Base-by-base conservation (phyloP, 1,140 invertebrate species). In the Meloidogyne hapla region DNA sequence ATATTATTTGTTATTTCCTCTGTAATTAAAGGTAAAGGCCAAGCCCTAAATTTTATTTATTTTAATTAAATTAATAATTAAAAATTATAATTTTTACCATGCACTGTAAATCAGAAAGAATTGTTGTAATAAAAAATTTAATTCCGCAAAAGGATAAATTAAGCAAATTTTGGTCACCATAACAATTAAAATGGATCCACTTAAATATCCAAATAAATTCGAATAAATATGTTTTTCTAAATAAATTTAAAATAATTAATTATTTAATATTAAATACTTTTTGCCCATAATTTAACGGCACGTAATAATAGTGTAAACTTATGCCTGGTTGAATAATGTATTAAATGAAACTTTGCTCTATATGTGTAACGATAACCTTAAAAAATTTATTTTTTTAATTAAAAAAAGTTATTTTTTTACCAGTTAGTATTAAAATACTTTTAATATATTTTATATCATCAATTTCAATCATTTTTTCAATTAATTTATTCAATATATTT, bases 161-260 rank as follows among this genome's bases (percentile, higher is more conserved):
- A 61, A 45, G 21, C 69, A 70, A 21, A 70, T 70, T 70, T 70
- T 70, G 8, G 69, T 40, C 18, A 15, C 69, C 69, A 70, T 70
- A 42, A 70, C 69, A 21, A 61, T 25, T 33, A 70, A 70, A 70
- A 61, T 70, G 9, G 69, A 45, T 25, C 69, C 69, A 70, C 61
- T 70, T 25, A 70, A 70, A 70, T 70, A 70, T 23, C 69, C 69
- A 70, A 70, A 70, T 45, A 70, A 18, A 25, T 61, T 61, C 1
- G 69, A 70, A 42, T 70, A 70, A 70, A 70, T 70, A 42, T 70
- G 45, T 13, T 28, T 13, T 25, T 15, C 21, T 69, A 23, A 28
- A 69, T 38, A 69, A 40, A 9, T n/a, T 13, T 12, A 25, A 33
- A 69, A 67, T 66, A 18, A 65, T 8, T 23, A 33, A 26, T 69